phyloP scores from a whole-genome alignment of 2,113 vertebrate genomes.

The Forbesichthys papilliferus region DNA sequence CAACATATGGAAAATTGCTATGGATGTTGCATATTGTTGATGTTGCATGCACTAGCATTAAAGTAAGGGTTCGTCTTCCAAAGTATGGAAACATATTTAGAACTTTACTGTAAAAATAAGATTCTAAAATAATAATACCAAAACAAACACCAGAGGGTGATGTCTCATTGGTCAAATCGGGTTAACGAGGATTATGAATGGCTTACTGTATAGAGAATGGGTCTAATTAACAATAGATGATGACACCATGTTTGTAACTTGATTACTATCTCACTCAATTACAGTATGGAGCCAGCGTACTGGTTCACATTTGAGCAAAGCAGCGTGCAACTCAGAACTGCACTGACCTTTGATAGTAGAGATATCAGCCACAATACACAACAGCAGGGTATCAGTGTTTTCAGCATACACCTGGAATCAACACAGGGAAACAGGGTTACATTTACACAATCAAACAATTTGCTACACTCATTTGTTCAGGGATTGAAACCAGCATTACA shows the following conservation, averaged over 20 bases:
- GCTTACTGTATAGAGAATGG: background rate
- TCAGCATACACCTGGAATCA: background rate
- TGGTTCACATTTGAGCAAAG: background rate
- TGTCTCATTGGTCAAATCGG: background rate
- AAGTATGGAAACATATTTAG: too few relatives aligned
- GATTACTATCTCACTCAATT: constrained; percentile 31
- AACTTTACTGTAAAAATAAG: background rate
- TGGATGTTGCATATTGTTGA: too few relatives aligned
- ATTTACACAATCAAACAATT: background rate
- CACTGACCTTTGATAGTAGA: constrained; percentile 2
- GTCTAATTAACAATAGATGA: constrained; percentile 45
- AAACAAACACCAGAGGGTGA: constrained; percentile 43
- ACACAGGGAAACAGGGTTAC: background rate
- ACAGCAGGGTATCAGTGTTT: background rate
- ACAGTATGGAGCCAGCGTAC: constrained; percentile 20
- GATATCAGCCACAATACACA: background rate
- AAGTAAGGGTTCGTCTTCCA: too few relatives aligned
- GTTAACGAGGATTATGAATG: constrained; percentile 7
- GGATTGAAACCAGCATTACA: background rate
- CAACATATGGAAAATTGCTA: too few relatives aligned
- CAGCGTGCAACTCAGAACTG: background rate
- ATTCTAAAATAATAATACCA: background rate
- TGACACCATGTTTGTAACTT: constrained; percentile 36
- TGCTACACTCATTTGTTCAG: too few relatives aligned
- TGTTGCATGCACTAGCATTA: too few relatives aligned